Evolutionary conservation across 1,140 invertebrate genomes (phyloP).

Genomic region (Helicoverpa armigera): DNA sequence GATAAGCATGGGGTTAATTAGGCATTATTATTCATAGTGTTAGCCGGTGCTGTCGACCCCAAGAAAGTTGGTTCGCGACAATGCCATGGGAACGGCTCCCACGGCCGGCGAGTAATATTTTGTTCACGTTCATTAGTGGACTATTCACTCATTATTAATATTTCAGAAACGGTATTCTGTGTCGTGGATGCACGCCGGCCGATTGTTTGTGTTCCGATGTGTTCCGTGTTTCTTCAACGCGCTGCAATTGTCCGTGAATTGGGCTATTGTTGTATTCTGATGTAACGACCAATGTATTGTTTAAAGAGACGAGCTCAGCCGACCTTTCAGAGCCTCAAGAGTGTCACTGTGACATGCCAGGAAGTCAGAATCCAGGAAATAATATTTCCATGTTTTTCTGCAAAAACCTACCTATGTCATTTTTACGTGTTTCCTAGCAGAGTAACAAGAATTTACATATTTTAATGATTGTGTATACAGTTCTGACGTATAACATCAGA

Average conservation of each 20-base stretch:
- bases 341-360: no score
- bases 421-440: no score
- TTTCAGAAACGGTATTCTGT: constrained; percentile 78
- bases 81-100: constrained; percentile 67
- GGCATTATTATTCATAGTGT: constrained; percentile 69
- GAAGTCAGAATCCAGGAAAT: no score
- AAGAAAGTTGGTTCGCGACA: constrained; percentile 59
- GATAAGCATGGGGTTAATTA: constrained; percentile 79
- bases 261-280: constrained; percentile 10
- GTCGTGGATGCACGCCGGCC: constrained; percentile 48
- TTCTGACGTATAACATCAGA: neutral
- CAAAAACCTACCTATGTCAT: neutral
- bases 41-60: constrained; percentile 60
- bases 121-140: constrained; percentile 74
- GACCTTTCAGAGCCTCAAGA: no score
- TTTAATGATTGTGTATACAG: neutral
- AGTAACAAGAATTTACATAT: no score
- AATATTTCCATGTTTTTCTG: neutral
- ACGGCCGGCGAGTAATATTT: constrained; percentile 64
- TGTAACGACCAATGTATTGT: constrained; percentile 13
- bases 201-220: constrained; percentile 13
- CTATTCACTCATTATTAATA: constrained; percentile 77
- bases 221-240: neutral
- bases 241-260: constrained; percentile 19
- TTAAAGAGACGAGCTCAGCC: neutral